Evolutionary conservation across 2,113 vertebrate species (phyloP), one percentile per base, ranked within the genome.

Genomic region (Melanotaenia duboulayi): DNA sequence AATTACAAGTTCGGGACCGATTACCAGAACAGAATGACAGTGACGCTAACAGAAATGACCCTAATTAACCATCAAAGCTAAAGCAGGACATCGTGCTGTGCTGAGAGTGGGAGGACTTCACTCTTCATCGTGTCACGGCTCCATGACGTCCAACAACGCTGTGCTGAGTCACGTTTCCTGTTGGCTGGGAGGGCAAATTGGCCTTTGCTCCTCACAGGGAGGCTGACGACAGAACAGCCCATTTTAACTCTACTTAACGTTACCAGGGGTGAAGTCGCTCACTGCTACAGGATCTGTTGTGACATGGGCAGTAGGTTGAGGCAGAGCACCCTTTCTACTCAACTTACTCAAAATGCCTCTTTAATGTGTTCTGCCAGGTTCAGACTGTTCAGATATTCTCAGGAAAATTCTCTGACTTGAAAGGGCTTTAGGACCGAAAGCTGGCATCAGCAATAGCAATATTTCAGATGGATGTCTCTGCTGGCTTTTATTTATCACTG

Each of bases 131-230:
- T 5, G 13, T 42, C 40, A 42, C 40, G 14, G 25, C 25, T 28
- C 52, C 11, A 9, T 64, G 62, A 64, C 62, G 49, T 65, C 9
- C 48, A 2, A 17, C 4, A 20, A 3, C 28, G 32, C 28, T 16
- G 46, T 2, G 48, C 4, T 37, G 20, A 65, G 46, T 65, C 28
- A 39, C 23, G 35, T 37, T 37, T 35, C n/a, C 49, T 22, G 39
- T 22, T 35, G 16, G 28, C 61, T 50, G 46, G 2, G n/a, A 50
- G 25, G 10, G 28, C 20, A 35, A 10, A 12, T 7, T 1, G 0
- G 28, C 22, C n/a, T 17, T 51, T 49, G 44, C 60, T 63, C 19
- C 60, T 63, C 60, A 49, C 19, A n/a, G 60, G 28, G 23, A 23
- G 0, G 13, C 28, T 28, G 28, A 28, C 6, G 28, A 28, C 28